Base-by-base conservation (phyloP, 53 echinoderm and acorn worm genomes). In the Patiria pectinifera region DNA sequence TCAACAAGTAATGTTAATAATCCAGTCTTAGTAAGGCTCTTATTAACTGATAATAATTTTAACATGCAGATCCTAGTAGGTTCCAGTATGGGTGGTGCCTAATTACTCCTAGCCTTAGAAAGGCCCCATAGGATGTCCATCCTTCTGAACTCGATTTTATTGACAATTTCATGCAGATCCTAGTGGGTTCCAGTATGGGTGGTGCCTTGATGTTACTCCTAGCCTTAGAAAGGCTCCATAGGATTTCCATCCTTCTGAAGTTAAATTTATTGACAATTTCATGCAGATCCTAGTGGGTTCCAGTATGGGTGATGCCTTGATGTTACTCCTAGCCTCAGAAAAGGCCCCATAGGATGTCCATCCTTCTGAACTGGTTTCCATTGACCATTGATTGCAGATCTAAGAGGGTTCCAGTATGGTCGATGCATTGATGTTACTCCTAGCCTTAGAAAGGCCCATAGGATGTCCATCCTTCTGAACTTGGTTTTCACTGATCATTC, bases 401-500 rank as follows among this genome's bases (percentile, higher is more conserved):
- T 87, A 95, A 6, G 94, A 95, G 80, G 96, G 96, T 48, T 96
- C 95, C 48, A 96, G 96, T 62, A 95, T 96, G 95, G 96, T 94
- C 2, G 96, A 91, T 47, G 95, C 91, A 15, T 82, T 96, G 24
- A 95, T 95, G 96, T 45, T 96, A 22, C 80, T 95, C 1, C 35
- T 35, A 35, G 53, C 53, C 53, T 53, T 53, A 2, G 53, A 53
- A 53, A 53, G 53, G 53, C 8, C 8, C 53, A 53, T 53, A 53
- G 53, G 8, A 53, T 5, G 53, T 53, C 53, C 6, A 53, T 53
- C 53, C 53, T 53, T 53, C 8, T 0, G 53, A 53, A 53, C 8
- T n/a, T 53, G 53, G 53, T 53, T 53, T 8, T 2, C 53, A 53
- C 2, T 53, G 53, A 53, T 2, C 2, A 53, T 53, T 53, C 2